Percentiles rank a stretch among this genome's conserved stretches.
Evolutionary conservation across 2,797 vertebrate genomes (phyloP).

Genomic region (Bryconaethiops microstoma): DNA sequence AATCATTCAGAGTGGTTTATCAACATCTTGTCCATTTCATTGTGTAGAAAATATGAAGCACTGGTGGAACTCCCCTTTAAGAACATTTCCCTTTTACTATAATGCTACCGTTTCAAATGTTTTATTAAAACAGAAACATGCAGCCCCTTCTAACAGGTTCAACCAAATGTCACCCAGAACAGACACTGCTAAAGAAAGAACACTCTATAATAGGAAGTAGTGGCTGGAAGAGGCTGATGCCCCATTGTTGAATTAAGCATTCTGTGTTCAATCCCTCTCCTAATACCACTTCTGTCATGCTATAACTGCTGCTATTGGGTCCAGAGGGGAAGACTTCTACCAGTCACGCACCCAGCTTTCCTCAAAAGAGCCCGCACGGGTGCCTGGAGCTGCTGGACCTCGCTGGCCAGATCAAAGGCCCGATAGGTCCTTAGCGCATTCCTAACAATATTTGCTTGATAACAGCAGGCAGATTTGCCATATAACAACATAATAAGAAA

Average conservation of each 20-base stretch:
- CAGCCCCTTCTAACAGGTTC: background rate
- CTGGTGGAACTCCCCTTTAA: too few relatives aligned
- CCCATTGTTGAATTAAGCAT: slow-evolving; percentile 52
- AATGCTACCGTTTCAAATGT: too few relatives aligned
- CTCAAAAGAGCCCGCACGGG: slow-evolving; percentile 47
- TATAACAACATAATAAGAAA: slow-evolving; percentile 66
- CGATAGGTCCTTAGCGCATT: slow-evolving; percentile 68
- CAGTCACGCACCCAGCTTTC: slow-evolving; percentile 63
- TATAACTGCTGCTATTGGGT: slow-evolving; percentile 71
- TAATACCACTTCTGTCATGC: slow-evolving; percentile 74
- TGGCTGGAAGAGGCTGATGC: slow-evolving; percentile 42
- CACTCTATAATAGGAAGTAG: slow-evolving; percentile 65
- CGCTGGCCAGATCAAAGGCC: slow-evolving; percentile 68
- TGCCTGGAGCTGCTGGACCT: slow-evolving; percentile 58
- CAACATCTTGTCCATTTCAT: too few relatives aligned
- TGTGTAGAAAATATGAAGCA: too few relatives aligned
- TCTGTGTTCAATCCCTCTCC: slow-evolving; percentile 63
- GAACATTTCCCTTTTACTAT: too few relatives aligned
- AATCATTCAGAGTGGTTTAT: too few relatives aligned
- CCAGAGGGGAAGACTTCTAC: slow-evolving; percentile 65
- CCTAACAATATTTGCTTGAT: slow-evolving; percentile 69
- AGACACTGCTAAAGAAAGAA: slow-evolving; percentile 62
- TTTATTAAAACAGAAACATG: background rate
- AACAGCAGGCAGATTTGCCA: slow-evolving; percentile 65
- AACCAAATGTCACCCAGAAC: slow-evolving; percentile 25